Evolutionary conservation across 2,113 vertebrate genomes (phyloP).

Genomic region (Lepus americanus): DNA sequence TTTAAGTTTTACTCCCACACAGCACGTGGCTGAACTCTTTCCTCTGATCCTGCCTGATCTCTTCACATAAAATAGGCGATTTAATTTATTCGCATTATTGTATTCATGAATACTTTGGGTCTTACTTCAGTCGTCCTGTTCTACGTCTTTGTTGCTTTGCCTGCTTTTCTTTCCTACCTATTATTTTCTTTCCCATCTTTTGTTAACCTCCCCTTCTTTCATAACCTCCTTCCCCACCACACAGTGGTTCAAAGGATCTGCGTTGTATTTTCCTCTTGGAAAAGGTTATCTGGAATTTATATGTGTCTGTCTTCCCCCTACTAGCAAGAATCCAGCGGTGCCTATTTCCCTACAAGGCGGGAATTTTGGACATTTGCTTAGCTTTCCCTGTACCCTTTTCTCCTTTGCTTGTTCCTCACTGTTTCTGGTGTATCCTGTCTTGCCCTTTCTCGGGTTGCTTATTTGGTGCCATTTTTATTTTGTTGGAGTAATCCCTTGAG

Average conservation of each 20-base stretch:
- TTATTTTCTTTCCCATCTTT: background rate
- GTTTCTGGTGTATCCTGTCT: background rate
- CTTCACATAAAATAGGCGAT: background rate
- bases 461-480: constrained; percentile 58
- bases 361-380: background rate
- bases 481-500: constrained; percentile 72
- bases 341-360: background rate
- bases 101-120: background rate
- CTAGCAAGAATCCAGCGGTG: constrained; percentile 14
- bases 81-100: constrained; percentile 26
- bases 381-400: background rate
- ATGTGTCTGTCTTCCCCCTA: background rate
- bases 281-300: constrained; percentile 24
- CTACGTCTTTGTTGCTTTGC: background rate
- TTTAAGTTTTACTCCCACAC: constrained; percentile 35
- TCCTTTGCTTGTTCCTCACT: background rate
- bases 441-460: constrained; percentile 65
- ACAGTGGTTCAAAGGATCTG: background rate
- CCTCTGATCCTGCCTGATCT: background rate
- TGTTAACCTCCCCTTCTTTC: constrained; percentile 35
- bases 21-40: background rate
- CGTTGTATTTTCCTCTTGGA: constrained; percentile 47
- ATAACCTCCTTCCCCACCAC: background rate
- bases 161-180: constrained; percentile 12
- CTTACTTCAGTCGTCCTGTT: background rate